Base-by-base conservation (phyloP, 2,113 vertebrate genomes). In the Fulmarus glacialis region DNA sequence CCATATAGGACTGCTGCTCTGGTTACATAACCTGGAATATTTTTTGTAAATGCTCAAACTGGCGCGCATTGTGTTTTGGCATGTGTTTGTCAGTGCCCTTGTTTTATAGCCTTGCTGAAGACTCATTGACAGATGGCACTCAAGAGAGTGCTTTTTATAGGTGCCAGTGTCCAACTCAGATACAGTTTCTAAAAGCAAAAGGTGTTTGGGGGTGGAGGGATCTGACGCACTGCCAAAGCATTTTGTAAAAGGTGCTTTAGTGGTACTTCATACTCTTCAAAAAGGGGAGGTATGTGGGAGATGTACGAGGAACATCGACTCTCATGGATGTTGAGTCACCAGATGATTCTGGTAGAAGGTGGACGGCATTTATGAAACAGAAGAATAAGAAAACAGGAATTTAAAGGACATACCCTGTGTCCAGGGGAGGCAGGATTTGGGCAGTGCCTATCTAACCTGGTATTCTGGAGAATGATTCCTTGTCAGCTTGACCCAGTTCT, bases 141-240 rank as follows among this genome's bases (percentile, higher is more conserved):
- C 92, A 92, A 89, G 88, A 96, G 92, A 81, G 86, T 80, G 92
- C 96, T 98, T 98, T 98, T 98, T 97, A 97, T 95, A 98, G 97
- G 82, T 91, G 78, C 73, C 84, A 66, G 86, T 72, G 90, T 95
- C 96, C 90, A 6, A 95, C 48, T 85, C 94, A 45, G 29, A 91
- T 91, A 75, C 22, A 87, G 83, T 94, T 97, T 96, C 87, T 89
- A 92, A 97, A 97, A 97, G 82, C 40, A 94, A 94, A 97, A 93
- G 94, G 84, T 94, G 93, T 87, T 94, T 97, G 94, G 89, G 82
- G 87, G 72, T 87, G 93, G 96, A 97, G 95, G 72, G 59, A 93
- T 97, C 87, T 97, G 66, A 88, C 27, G 30, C 62, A 71, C 85
- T 96, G 90, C 87, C 87, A 85, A 93, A 96, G 20, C 48, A 34